Evolutionary conservation across 2,113 vertebrate genomes (phyloP).

Genomic region (Caracal caracal): DNA sequence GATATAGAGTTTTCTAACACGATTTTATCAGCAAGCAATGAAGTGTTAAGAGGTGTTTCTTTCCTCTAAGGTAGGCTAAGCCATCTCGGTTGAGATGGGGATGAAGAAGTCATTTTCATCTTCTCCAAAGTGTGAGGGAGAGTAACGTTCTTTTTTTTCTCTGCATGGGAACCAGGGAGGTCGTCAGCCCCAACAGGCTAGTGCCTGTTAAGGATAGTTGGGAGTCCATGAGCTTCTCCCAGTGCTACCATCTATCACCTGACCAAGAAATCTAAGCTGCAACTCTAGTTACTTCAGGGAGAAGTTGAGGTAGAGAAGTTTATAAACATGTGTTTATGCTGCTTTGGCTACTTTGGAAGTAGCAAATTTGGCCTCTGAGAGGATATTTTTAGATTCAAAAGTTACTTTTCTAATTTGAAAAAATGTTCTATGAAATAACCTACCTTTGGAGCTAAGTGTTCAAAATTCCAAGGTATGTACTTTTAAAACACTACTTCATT

Average conservation of each 20-base stretch:
- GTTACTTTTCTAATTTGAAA: not conserved
- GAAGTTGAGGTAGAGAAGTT: not conserved
- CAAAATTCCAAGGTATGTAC: not conserved
- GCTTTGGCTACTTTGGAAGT: not conserved
- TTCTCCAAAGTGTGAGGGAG: not conserved
- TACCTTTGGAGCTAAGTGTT: not conserved
- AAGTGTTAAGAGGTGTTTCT: not conserved
- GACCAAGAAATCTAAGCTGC: not conserved
- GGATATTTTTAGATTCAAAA: not conserved
- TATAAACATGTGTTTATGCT: not conserved
- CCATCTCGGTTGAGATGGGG: not conserved
- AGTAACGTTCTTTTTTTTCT: not conserved
- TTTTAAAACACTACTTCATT: not conserved
- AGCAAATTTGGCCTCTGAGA: not conserved
- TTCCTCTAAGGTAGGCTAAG: not conserved
- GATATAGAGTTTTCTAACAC: not conserved
- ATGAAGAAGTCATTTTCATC: not conserved
- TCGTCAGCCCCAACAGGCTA: not conserved
- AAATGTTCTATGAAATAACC: conserved; percentile 12
- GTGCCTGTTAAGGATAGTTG: not conserved
- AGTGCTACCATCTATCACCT: not conserved
- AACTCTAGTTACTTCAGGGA: not conserved
- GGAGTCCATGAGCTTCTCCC: not conserved
- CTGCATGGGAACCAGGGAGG: not conserved
- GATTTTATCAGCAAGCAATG: not conserved